Conservation (phyloP, 2,888 invertebrate species). For the Venusia cambrica region DNA sequence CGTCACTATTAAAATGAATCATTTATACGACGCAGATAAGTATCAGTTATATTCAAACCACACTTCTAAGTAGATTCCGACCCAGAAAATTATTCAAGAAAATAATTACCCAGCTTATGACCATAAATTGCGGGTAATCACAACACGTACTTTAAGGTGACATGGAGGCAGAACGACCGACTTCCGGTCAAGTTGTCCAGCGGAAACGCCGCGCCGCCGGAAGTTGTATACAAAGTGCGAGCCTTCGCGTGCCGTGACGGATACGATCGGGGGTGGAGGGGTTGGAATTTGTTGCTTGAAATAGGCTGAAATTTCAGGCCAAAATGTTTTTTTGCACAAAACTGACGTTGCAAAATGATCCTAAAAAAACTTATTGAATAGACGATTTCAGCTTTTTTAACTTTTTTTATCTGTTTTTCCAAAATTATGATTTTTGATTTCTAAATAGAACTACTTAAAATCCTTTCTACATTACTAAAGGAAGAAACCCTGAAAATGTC, state of each 20-base stretch:
- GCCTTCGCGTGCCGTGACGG: constrained; percentile 65
- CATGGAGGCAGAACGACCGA: constrained; percentile 64
- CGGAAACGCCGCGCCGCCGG: constrained; percentile 50
- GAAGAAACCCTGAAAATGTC: too few relatives aligned
- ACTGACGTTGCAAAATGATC: too few relatives aligned
- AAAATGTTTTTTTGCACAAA: background rate
- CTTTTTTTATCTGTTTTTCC: too few relatives aligned
- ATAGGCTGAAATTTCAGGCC: constrained; percentile 16
- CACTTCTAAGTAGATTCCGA: too few relatives aligned
- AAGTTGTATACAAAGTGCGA: constrained; percentile 78
- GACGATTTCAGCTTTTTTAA: too few relatives aligned
- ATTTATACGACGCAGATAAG: constrained; percentile 19
- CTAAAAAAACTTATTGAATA: too few relatives aligned
- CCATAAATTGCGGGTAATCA: constrained; percentile 67
- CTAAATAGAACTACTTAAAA: too few relatives aligned
- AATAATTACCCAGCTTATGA: constrained; percentile 55
- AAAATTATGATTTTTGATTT: too few relatives aligned
- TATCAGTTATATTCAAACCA: too few relatives aligned
- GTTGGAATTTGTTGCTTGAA: constrained; percentile 25
- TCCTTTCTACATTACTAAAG: too few relatives aligned
- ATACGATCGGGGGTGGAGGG: constrained; percentile 29
- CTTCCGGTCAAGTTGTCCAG: constrained; percentile 62
- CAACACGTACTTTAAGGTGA: constrained; percentile 73
- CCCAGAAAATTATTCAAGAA: too few relatives aligned
- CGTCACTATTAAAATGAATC: constrained; percentile 24